Percentiles rank a stretch among this genome's conserved stretches.
Conservation (phyloP, 2,113 vertebrate genomes). For the Mesembrinibis cayennensis region DNA sequence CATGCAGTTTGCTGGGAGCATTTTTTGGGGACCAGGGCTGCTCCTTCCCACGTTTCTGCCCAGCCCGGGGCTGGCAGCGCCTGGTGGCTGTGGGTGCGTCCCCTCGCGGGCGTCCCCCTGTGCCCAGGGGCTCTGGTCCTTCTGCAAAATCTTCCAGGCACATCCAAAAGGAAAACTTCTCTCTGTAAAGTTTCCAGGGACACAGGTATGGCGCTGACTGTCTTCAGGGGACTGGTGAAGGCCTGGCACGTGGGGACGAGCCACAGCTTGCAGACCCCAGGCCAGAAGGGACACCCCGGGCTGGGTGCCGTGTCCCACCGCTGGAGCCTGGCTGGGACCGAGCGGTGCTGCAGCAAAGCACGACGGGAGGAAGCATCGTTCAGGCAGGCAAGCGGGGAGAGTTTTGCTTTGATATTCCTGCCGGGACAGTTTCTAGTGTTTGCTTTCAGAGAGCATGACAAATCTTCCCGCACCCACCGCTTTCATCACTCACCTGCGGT, state of each 20-base stretch:
- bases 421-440: background rate
- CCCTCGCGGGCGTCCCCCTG: too few species aligned
- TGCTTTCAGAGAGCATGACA: rapidly evolving
- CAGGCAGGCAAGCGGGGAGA: rapidly evolving
- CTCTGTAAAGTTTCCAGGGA: background rate
- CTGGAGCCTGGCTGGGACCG: background rate
- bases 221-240: too few species aligned
- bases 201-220: background rate
- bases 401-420: background rate
- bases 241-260: rapidly evolving
- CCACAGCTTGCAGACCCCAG: background rate
- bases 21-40: background rate
- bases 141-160: background rate
- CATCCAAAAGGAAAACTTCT: background rate
- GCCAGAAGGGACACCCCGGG: background rate
- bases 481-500: background rate
- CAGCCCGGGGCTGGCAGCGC: background rate
- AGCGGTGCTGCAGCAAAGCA: rapidly evolving
- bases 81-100: background rate
- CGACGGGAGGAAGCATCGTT: rapidly evolving
- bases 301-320: rapidly evolving
- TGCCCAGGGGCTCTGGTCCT: background rate
- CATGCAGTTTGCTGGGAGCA: rapidly evolving
- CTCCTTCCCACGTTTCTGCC: background rate
- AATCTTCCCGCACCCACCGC: background rate